A percentile compares a stretch with the other conserved stretches of the same genome.
Evolutionary conservation across 1,140 invertebrate genomes (phyloP).

Genomic region (Drosophila murphyi): DNA sequence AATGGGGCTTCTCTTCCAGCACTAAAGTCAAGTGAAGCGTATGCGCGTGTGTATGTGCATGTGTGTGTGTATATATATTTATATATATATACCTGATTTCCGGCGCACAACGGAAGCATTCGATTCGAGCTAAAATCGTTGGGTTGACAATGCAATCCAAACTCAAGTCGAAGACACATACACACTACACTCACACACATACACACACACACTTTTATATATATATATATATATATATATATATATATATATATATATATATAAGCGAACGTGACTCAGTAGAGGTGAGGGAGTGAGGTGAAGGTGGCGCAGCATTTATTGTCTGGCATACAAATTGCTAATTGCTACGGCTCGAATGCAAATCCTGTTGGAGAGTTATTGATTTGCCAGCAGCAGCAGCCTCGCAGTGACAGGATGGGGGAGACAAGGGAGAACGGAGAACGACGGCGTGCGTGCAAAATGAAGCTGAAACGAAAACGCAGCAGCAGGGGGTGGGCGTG

Average conservation of each 20-base stretch:
- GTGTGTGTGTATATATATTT: neutral
- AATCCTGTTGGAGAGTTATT: slow-evolving; percentile 79
- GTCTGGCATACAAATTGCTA: slow-evolving; percentile 53
- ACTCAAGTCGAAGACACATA: slow-evolving; percentile 2
- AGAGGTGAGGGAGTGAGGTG: neutral
- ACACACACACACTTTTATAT: neutral
- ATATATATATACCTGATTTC: slow-evolving; percentile 74
- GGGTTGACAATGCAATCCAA: slow-evolving; percentile 43
- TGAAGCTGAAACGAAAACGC: slow-evolving; percentile 56
- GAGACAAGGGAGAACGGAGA: neutral
- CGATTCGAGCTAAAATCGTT: slow-evolving; percentile 54
- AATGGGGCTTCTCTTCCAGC: slow-evolving; percentile 38
- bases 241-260: neutral
- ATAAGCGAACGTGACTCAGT: slow-evolving; percentile 35
- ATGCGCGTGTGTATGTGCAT: neutral
- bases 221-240: neutral
- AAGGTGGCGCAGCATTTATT: slow-evolving; percentile 15
- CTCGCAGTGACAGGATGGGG: neutral
- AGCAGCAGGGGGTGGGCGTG: slow-evolving; percentile 17
- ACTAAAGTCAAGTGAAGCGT: slow-evolving; percentile 5
- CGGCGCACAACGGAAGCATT: slow-evolving; percentile 77
- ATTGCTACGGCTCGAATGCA: slow-evolving; percentile 46
- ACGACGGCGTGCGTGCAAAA: slow-evolving; percentile 48
- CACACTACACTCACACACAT: neutral
- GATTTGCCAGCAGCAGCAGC: slow-evolving; percentile 58